These are phyloP conservation scores for Phymorhynchus buccinoides DNA, from an alignment of 1,140 invertebrate genomes.

Conservation along the genomic window DNA sequence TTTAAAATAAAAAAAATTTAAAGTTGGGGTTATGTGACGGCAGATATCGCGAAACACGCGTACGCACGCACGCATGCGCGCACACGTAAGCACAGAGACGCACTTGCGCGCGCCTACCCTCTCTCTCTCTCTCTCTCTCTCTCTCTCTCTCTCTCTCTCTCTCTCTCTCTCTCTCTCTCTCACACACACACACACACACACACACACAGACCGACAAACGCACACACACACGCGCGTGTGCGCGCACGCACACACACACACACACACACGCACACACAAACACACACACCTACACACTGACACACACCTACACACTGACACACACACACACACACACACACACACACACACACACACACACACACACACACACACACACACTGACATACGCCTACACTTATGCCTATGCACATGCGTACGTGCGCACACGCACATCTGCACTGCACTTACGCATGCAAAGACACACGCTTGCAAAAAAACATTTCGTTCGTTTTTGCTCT, in stretches of 20 bases:
- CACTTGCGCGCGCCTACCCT: neutral
- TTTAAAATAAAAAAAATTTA: no score
- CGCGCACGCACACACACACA: neutral
- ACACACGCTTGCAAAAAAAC: neutral
- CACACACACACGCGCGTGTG: neutral
- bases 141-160: no score
- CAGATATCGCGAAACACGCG: no score
- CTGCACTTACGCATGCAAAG: neutral
- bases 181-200: no score
- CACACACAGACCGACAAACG: neutral
- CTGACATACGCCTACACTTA: neutral
- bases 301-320: constrained; percentile 3
- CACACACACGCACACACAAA: constrained; percentile 14
- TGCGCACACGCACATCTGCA: neutral
- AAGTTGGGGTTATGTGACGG: no score
- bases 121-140: no score
- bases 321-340: no score
- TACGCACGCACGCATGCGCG: no score
- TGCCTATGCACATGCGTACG: no score
- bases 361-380: constrained; percentile 5
- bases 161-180: no score
- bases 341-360: no score
- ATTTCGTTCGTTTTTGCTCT: neutral
- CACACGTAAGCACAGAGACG: neutral
- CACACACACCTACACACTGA: constrained; percentile 3